Evolutionary conservation across 2,113 vertebrate species (phyloP).

Genomic region (Lophotis ruficrista): DNA sequence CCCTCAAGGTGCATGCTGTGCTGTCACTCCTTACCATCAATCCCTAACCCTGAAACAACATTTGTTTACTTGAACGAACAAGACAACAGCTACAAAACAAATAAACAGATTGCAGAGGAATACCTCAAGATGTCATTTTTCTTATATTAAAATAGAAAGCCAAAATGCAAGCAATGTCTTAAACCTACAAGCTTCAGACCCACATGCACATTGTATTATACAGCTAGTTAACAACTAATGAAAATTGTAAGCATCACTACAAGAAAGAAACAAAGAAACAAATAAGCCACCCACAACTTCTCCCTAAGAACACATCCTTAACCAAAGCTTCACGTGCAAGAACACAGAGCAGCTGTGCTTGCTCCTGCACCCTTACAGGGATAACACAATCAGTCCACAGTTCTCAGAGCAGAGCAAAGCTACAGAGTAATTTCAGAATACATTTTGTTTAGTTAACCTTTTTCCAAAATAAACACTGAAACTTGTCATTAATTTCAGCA

Average conservation of each 20-base stretch:
- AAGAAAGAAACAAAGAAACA: neutral
- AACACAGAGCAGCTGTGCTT: neutral
- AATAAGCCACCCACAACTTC: neutral
- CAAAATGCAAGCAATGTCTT: neutral
- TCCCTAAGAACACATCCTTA: neutral
- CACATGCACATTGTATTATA: neutral
- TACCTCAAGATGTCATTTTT: neutral
- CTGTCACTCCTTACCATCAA: slow-evolving; percentile 56
- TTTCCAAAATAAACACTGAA: neutral
- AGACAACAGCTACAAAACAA: neutral
- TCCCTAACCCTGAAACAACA: slow-evolving; percentile 28
- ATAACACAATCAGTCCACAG: rapidly evolving
- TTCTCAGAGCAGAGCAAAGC: neutral
- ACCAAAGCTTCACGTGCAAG: neutral
- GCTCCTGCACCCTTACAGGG: neutral
- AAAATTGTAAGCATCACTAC: neutral
- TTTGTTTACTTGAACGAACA: slow-evolving; percentile 44
- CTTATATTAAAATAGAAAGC: neutral
- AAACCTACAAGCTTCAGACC: neutral
- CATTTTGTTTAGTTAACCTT: neutral
- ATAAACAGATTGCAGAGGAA: neutral
- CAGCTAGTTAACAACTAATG: neutral
- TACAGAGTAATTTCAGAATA: neutral
- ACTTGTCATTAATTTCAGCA: neutral
- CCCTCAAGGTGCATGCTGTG: slow-evolving; percentile 32